Conservation (phyloP, 2,888 invertebrate genomes). For the Siphlonurus alternatus region DNA sequence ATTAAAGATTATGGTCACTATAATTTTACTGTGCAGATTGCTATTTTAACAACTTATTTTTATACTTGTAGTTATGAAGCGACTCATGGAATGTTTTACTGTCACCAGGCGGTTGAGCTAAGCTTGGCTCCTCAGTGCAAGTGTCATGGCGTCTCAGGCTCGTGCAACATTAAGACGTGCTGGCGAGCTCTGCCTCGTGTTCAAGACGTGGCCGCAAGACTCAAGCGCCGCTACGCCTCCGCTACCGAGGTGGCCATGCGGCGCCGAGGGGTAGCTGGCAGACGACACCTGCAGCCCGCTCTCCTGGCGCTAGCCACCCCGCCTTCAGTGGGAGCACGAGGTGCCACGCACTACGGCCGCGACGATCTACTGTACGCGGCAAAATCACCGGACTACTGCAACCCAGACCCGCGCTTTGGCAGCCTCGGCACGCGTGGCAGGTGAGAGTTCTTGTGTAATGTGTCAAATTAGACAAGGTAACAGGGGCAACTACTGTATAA, state of each 20-base stretch:
- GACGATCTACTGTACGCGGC: slow-evolving; percentile 56
- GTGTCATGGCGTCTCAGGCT: slow-evolving; percentile 71
- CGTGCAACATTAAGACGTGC: slow-evolving; percentile 66
- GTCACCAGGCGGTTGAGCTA: slow-evolving; percentile 48
- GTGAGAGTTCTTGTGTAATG: slow-evolving; percentile 27
- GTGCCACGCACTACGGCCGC: slow-evolving; percentile 24
- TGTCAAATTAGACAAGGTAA: neutral
- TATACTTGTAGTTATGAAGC: too few relatives aligned
- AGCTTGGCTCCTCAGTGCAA: slow-evolving; percentile 51
- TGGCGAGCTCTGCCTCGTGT: slow-evolving; percentile 53
- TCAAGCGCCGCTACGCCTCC: slow-evolving; percentile 40
- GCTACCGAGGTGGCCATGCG: slow-evolving; percentile 27
- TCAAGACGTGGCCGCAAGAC: slow-evolving; percentile 32
- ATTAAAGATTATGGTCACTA: too few relatives aligned
- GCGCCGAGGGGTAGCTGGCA: neutral
- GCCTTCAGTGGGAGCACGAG: slow-evolving; percentile 2
- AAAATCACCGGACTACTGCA: slow-evolving; percentile 71
- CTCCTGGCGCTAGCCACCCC: slow-evolving; percentile 16
- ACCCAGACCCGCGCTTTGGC: slow-evolving; percentile 50
- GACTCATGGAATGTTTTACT: too few relatives aligned
- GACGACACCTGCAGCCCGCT: neutral
- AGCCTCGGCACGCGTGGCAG: slow-evolving; percentile 62
- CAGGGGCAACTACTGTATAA: neutral
- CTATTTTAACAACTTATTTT: too few relatives aligned
- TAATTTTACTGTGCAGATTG: too few relatives aligned